phyloP scores from a whole-genome alignment of 2,113 vertebrate genomes.

The Dolichotis patagonum region DNA sequence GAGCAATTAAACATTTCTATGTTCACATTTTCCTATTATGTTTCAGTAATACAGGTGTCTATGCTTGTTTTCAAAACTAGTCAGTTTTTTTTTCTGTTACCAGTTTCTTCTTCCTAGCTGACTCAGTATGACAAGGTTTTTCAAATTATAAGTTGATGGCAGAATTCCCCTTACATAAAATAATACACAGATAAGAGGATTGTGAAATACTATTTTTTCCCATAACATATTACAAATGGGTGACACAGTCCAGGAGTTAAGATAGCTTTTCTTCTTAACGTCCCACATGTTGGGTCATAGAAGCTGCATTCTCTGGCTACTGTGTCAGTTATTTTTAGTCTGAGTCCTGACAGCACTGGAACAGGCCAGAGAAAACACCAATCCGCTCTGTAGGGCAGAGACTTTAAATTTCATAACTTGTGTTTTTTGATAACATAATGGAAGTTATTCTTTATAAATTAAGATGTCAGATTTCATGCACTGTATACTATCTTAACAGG shows the following conservation, averaged over 20 bases:
- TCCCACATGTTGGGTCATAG: not conserved
- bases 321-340: conserved; percentile 53
- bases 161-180: conserved; percentile 64
- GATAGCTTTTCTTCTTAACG: conserved; percentile 38
- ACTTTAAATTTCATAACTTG: not conserved
- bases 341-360: not conserved
- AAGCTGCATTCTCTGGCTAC: not conserved
- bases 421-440: not conserved
- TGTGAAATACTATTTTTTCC: conserved; percentile 18
- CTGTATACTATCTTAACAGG: conserved; percentile 11
- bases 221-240: conserved; percentile 1
- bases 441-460: not conserved
- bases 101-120: not conserved
- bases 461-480: conserved; percentile 4
- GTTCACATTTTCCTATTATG: not conserved
- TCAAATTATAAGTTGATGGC: conserved; percentile 34
- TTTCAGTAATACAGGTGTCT: not conserved
- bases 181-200: not conserved
- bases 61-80: conserved; percentile 39
- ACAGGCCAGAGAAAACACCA: conserved; percentile 32
- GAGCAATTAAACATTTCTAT: not conserved
- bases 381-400: not conserved
- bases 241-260: not conserved
- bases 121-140: not conserved
- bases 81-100: not conserved